Evolutionary conservation across 2,888 invertebrate genomes (phyloP).

Genomic region (Lamellibrachia columna): DNA sequence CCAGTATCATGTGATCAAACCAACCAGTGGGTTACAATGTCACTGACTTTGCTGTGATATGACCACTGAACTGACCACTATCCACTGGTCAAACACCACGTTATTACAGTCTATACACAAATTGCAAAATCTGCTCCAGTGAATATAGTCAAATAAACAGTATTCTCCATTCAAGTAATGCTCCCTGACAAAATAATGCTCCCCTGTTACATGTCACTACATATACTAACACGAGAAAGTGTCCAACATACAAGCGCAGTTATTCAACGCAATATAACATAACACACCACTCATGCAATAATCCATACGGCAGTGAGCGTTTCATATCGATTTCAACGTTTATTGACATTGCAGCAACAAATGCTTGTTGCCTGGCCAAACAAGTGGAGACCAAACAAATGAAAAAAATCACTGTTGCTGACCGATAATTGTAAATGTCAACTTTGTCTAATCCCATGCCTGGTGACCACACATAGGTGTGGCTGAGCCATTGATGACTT

Average conservation of each 20-base stretch:
- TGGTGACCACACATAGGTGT: neutral
- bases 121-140: neutral
- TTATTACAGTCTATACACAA: neutral
- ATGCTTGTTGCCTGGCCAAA: constrained; percentile 3
- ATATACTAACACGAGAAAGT: neutral
- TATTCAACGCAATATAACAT: neutral
- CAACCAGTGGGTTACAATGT: neutral
- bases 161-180: neutral
- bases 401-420: neutral
- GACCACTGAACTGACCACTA: too few relatives aligned
- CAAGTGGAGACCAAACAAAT: neutral
- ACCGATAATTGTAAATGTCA: neutral
- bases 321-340: neutral
- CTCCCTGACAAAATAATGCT: neutral
- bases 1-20: neutral
- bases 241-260: neutral
- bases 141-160: neutral
- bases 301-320: neutral
- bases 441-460: neutral
- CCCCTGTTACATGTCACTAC: neutral
- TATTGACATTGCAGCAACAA: neutral
- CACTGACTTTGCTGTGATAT: neutral
- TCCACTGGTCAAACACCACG: neutral
- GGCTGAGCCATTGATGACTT: neutral
- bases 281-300: neutral